Base-by-base conservation (phyloP, 2,888 invertebrate species). In the Lymantria dispar region DNA sequence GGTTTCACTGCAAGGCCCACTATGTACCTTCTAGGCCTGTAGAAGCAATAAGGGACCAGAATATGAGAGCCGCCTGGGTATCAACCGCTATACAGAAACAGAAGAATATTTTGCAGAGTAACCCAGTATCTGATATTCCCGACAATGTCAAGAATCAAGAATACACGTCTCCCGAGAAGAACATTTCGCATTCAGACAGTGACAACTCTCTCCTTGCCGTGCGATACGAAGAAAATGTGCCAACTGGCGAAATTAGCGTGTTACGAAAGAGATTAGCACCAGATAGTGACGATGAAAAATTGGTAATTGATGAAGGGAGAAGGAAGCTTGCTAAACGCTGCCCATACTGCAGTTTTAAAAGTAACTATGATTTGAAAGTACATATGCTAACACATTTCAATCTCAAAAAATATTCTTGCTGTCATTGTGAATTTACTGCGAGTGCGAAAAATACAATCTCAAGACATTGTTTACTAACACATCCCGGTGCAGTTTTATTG, bases 381-480 rank as follows among this genome's bases (percentile, higher is more conserved):
- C 93, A 93, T 62, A 68, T 86, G 7, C 68, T 85, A 33, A 71
- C 80, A 3, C 93, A 93, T 67, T 92, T 86, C 79, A 75, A 80
- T 5, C 60, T 90, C 8, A 88, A 87, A 53, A 87, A 92, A 0
- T 88, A 70, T 53, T 63, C 62, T 0, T 94, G 93, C 60, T 58
- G 54, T 0, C 73, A 85, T 50, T 94, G 93, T 59, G 54, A 29
- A n/a, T 29, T 42, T 30, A n/a, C 1, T 10, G 29, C 29, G 1
- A n/a, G 30, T 7, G 29, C 22, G 11, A 42, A 42, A 42, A n/a
- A 2, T 40, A 14, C 8, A 14, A 9, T 40, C 3, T 13, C 3
- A 10, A 40, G 9, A 14, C 40, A 40, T 30, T 42, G 29, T 29
- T 12, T 5, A 29, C 11, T 8, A 50, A 3, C 93, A 93, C 51